Conservation (phyloP, 1,140 invertebrate species). For the Acromyrmex echinatior region DNA sequence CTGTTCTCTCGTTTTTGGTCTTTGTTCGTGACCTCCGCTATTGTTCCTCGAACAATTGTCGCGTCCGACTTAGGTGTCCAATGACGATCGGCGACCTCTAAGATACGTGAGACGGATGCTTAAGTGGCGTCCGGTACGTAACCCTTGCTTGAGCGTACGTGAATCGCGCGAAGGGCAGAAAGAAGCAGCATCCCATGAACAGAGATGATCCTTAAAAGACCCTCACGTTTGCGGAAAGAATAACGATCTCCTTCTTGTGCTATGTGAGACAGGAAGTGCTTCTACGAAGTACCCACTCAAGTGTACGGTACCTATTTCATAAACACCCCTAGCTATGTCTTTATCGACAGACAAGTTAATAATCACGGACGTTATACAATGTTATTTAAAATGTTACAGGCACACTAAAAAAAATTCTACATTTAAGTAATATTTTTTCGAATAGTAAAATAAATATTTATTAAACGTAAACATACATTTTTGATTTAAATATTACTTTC, state of each 20-base stretch:
- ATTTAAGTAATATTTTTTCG: no score
- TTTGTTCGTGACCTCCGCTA: conserved; percentile 69
- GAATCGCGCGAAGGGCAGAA: conserved; percentile 44
- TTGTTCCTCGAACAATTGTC: conserved; percentile 78
- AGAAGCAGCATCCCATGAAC: conserved; percentile 42
- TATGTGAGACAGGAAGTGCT: conserved; percentile 51
- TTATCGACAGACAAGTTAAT: neutral
- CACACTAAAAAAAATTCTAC: no score
- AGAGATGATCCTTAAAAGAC: conserved; percentile 68
- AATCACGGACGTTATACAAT: neutral
- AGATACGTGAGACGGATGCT: conserved; percentile 76
- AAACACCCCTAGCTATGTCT: conserved; percentile 1
- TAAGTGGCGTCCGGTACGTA: conserved; percentile 57
- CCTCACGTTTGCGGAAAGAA: conserved; percentile 68
- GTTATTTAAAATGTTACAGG: no score
- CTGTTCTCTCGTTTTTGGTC: conserved; percentile 63
- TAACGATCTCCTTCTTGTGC: conserved; percentile 67
- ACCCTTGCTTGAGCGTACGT: conserved; percentile 20
- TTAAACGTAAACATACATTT: no score
- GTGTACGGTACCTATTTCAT: conserved; percentile 43
- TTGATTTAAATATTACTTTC: no score
- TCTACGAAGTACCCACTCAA: conserved; percentile 22
- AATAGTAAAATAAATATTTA: no score
- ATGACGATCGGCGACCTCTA: conserved; percentile 72
- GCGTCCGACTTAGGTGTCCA: conserved; percentile 68